These are phyloP conservation scores for Eretmochelys imbricata DNA, from an alignment of 2,113 vertebrate genomes.

Conservation along the genomic window DNA sequence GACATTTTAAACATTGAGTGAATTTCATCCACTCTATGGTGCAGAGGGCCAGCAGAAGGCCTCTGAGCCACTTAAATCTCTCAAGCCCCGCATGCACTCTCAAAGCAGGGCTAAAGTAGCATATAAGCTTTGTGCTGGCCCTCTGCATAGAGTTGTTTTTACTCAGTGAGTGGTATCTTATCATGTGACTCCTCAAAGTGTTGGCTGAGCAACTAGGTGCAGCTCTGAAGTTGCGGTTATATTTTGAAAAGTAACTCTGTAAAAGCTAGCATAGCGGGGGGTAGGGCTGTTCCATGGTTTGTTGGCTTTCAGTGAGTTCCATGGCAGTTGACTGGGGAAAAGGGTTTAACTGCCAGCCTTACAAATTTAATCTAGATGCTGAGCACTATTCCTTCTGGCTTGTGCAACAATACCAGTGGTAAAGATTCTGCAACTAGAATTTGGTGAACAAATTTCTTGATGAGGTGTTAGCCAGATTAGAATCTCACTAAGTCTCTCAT, in stretches of 20 bases:
- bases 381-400: background rate
- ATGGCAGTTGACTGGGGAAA: background rate
- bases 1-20: background rate
- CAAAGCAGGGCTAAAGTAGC: background rate
- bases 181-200: fast-evolving
- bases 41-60: background rate
- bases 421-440: background rate
- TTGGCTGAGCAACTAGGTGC: background rate
- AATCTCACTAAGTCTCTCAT: constrained; percentile 31
- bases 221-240: background rate
- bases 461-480: background rate
- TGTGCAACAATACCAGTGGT: background rate
- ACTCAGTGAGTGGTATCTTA: fast-evolving
- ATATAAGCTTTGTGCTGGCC: background rate
- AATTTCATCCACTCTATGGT: background rate
- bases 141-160: background rate
- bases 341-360: background rate
- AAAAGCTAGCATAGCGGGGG: background rate
- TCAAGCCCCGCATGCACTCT: background rate
- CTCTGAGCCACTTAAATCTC: background rate
- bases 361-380: background rate
- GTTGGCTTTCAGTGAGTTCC: constrained; percentile 33
- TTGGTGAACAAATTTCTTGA: background rate
- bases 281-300: background rate
- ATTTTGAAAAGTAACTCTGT: background rate